phyloP scores from a whole-genome alignment of 2,888 invertebrate genomes.

The Drosophila stalkeri region DNA sequence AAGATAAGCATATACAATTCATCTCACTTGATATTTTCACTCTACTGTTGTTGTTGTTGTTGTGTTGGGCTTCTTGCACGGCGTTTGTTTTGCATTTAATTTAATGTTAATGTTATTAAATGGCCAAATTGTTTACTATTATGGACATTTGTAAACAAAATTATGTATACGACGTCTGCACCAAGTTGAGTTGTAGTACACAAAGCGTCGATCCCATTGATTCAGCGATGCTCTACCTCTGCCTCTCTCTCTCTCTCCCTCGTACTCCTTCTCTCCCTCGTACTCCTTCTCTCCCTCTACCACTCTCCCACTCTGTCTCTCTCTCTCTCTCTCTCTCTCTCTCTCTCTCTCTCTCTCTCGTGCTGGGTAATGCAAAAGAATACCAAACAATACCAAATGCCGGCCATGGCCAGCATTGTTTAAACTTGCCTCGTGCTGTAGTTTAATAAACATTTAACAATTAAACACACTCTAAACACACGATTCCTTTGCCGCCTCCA shows the following conservation, averaged over 20 bases:
- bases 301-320: background rate
- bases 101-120: constrained; percentile 83
- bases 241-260: constrained; percentile 4
- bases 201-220: constrained; percentile 67
- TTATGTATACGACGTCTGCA: constrained; percentile 74
- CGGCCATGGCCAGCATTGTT: constrained; percentile 74
- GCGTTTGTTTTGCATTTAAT: constrained; percentile 80
- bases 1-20: constrained; percentile 70
- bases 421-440: constrained; percentile 69
- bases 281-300: background rate
- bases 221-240: constrained; percentile 33
- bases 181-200: constrained; percentile 60
- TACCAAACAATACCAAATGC: constrained; percentile 61
- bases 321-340: background rate
- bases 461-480: constrained; percentile 82
- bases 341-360: background rate
- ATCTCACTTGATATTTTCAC: constrained; percentile 26
- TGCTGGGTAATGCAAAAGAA: constrained; percentile 48
- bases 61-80: constrained; percentile 59
- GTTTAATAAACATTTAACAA: constrained; percentile 82
- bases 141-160: constrained; percentile 79
- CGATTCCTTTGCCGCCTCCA: constrained; percentile 21
- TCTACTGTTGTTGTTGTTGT: constrained; percentile 19
- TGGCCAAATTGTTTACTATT: constrained; percentile 83
- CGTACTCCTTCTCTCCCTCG: background rate